These are phyloP conservation scores for Hyperopisus bebe DNA, from an alignment of 2,113 vertebrate species.

Conservation along the genomic window DNA sequence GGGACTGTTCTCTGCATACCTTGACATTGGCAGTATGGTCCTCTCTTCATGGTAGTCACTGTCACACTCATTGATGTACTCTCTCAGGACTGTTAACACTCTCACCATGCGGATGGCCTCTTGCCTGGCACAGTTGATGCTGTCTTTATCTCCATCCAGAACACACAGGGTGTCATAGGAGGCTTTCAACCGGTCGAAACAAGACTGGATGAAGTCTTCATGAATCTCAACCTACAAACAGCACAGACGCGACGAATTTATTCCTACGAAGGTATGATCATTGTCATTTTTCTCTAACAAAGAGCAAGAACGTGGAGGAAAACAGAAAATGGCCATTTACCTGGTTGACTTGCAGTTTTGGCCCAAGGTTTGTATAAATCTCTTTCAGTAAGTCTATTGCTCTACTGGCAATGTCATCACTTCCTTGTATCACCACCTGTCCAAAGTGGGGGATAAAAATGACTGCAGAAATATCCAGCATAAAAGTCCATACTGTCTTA, in stretches of 20 bases:
- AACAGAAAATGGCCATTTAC: slow-evolving; percentile 44
- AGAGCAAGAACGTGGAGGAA: not conserved
- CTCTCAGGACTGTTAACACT: slow-evolving; percentile 90
- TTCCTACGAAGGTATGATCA: not conserved
- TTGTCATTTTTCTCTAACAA: not conserved
- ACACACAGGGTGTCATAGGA: slow-evolving; percentile 96
- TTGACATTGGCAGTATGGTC: slow-evolving; percentile 97
- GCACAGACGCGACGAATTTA: not conserved
- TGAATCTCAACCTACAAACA: slow-evolving; percentile 88
- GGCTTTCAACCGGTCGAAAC: slow-evolving; percentile 96
- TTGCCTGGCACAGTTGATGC: slow-evolving; percentile 95
- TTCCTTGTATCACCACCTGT: slow-evolving; percentile 98
- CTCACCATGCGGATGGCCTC: slow-evolving; percentile 98
- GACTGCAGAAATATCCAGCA: not conserved
- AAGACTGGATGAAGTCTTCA: slow-evolving; percentile 98
- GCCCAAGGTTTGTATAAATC: slow-evolving; percentile 98
- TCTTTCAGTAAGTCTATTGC: slow-evolving; percentile 98
- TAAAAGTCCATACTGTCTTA: not conserved
- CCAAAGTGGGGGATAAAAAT: not conserved
- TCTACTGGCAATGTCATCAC: slow-evolving; percentile 91
- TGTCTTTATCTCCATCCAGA: slow-evolving; percentile 97
- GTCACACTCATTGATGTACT: slow-evolving; percentile 98
- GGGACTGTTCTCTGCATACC: slow-evolving; percentile 59
- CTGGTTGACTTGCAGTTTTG: slow-evolving; percentile 97
- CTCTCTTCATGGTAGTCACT: slow-evolving; percentile 98